phyloP scores from a whole-genome alignment of 2,888 invertebrate species.

The Drymonia ruficornis region DNA sequence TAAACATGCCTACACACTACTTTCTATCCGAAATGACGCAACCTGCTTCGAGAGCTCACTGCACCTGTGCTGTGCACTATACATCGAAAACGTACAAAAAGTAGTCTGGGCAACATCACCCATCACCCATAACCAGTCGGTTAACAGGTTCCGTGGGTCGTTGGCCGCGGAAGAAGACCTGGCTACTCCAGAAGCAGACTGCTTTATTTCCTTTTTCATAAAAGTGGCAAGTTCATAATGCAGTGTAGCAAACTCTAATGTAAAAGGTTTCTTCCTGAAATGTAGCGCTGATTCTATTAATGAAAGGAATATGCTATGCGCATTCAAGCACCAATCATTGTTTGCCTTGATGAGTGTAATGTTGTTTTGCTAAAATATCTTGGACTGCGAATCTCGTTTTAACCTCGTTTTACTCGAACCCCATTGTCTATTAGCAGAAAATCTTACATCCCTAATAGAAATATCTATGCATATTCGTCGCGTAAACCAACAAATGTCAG shows the following conservation, averaged over 20 bases:
- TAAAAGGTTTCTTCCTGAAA: no score
- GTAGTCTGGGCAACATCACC: conserved; percentile 20
- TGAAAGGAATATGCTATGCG: no score
- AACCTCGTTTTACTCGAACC: no score
- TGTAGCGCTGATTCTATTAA: no score
- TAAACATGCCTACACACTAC: background rate
- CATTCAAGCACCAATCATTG: no score
- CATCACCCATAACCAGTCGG: conserved; percentile 31
- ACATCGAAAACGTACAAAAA: conserved; percentile 22
- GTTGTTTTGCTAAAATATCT: no score
- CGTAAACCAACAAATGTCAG: conserved; percentile 30
- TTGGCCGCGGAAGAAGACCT: conserved; percentile 38
- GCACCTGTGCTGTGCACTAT: conserved; percentile 1
- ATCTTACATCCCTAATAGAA: conserved; percentile 18
- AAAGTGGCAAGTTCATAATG: background rate
- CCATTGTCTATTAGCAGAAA: no score
- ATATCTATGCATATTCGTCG: conserved; percentile 18
- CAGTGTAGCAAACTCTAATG: no score
- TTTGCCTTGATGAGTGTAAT: no score
- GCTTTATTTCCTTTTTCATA: background rate
- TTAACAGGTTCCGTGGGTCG: conserved; percentile 55
- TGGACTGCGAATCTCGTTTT: no score
- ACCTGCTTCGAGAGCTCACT: conserved; percentile 6
- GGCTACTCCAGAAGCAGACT: conserved; percentile 8
- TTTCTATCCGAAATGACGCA: conserved; percentile 8